Evolutionary conservation across 2,888 invertebrate genomes (phyloP).

Genomic region (Apotomis capreana): DNA sequence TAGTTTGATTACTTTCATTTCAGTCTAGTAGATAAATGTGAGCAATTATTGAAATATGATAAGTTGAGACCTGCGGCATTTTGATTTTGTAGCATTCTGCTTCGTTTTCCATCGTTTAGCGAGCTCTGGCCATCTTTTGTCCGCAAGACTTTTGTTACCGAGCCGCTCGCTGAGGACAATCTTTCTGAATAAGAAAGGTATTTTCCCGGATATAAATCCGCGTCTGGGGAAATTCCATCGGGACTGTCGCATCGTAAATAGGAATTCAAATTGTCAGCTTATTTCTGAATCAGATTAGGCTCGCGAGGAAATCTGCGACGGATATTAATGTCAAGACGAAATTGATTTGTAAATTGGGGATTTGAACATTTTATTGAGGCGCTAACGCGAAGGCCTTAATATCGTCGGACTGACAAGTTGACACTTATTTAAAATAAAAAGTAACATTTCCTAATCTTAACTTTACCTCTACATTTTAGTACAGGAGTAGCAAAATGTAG

Average conservation of each 20-base stretch:
- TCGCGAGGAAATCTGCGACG: background rate
- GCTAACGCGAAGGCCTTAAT: too few relatives aligned
- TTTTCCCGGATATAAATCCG: conserved; percentile 28
- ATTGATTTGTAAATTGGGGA: background rate
- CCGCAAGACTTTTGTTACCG: conserved; percentile 9
- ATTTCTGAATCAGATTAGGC: conserved; percentile 19
- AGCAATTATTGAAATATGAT: too few relatives aligned
- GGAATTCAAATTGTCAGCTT: conserved; percentile 35
- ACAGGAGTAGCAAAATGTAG: too few relatives aligned
- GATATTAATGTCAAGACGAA: background rate
- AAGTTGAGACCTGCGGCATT: too few relatives aligned
- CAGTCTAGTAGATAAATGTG: too few relatives aligned
- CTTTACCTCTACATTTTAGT: too few relatives aligned
- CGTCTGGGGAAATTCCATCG: conserved; percentile 30
- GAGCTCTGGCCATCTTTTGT: background rate
- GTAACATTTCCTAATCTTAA: too few relatives aligned
- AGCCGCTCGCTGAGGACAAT: background rate
- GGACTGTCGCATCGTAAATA: conserved; percentile 30
- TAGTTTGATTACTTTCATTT: too few relatives aligned
- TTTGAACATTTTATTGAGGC: too few relatives aligned
- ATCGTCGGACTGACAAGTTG: too few relatives aligned
- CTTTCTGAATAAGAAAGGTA: conserved; percentile 11
- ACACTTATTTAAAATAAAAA: too few relatives aligned
- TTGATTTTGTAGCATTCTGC: background rate
- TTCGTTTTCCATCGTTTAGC: background rate